phyloP scores from a whole-genome alignment of 2,113 vertebrate species.

The Pitta sordida region DNA sequence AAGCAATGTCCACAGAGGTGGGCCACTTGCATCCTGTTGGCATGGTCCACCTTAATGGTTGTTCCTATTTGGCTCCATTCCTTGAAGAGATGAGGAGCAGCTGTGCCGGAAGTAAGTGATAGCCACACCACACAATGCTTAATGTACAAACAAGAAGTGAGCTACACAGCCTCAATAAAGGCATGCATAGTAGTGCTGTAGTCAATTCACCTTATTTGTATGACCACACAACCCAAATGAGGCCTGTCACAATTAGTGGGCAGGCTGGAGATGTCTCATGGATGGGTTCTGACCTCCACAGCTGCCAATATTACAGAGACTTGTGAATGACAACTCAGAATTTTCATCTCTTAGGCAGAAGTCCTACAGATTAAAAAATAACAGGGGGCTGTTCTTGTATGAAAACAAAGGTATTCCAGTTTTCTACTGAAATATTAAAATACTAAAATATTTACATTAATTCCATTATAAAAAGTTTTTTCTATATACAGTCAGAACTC shows the following conservation, averaged over 20 bases:
- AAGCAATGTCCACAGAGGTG: not conserved
- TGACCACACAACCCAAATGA: not conserved
- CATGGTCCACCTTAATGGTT: not conserved
- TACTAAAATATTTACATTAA: too few relatives aligned
- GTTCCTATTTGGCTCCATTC: conserved; percentile 3
- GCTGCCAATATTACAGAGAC: not conserved
- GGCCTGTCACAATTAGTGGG: not conserved
- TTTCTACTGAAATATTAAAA: not conserved
- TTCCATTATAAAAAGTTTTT: not conserved
- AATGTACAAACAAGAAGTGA: not conserved
- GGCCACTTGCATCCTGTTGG: conserved; percentile 17
- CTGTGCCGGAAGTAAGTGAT: not conserved
- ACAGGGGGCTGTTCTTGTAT: not conserved
- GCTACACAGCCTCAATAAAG: not conserved
- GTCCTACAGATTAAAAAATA: not conserved
- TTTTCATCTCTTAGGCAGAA: not conserved
- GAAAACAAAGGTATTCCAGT: not conserved
- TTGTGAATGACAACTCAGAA: not conserved
- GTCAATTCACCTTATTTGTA: not conserved
- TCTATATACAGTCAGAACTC: too few relatives aligned
- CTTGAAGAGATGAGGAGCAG: not conserved
- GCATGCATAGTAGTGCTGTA: not conserved
- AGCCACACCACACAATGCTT: not conserved
- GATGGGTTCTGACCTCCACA: not conserved
- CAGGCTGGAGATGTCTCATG: not conserved